A percentile compares a stretch with the other conserved stretches of the same genome.
Conservation (phyloP, 2,888 invertebrate species). For the Scotopteryx bipunctaria region DNA sequence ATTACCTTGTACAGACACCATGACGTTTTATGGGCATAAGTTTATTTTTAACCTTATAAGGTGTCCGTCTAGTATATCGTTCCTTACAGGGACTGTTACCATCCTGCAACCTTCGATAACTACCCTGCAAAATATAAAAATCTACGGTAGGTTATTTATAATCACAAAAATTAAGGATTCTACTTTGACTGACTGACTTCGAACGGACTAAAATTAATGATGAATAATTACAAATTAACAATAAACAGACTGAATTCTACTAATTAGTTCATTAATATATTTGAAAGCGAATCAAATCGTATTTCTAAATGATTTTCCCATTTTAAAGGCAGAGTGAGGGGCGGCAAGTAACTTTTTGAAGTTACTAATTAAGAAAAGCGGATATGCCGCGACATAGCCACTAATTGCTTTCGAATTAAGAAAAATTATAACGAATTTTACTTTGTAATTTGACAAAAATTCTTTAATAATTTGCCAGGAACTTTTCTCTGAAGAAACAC, state of each 20-base stretch:
- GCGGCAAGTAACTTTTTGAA: constrained; percentile 63
- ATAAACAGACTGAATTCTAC: background rate
- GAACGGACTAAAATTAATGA: too few relatives aligned
- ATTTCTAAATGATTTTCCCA: constrained; percentile 21
- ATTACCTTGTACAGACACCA: constrained; percentile 21
- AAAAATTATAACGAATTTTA: constrained; percentile 43
- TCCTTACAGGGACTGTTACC: too few relatives aligned
- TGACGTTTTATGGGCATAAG: constrained; percentile 9
- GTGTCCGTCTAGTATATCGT: too few relatives aligned
- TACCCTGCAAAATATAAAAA: too few relatives aligned
- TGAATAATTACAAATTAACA: background rate
- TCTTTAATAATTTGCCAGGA: constrained; percentile 5
- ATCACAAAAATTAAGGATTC: too few relatives aligned
- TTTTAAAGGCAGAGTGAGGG: constrained; percentile 13
- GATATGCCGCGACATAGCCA: constrained; percentile 46
- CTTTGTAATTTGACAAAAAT: constrained; percentile 20
- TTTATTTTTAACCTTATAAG: constrained; percentile 14
- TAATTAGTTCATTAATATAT: constrained; percentile 15
- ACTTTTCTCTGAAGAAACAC: constrained; percentile 1
- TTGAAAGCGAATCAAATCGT: constrained; percentile 14
- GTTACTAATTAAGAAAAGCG: constrained; percentile 59
- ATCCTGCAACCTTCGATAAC: too few relatives aligned
- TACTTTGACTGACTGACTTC: too few relatives aligned
- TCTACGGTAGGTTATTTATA: too few relatives aligned
- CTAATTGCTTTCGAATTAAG: constrained; percentile 53